These are phyloP conservation scores for Cryptotermes secundus DNA, from an alignment of 1,140 invertebrate species.

Conservation along the genomic window DNA sequence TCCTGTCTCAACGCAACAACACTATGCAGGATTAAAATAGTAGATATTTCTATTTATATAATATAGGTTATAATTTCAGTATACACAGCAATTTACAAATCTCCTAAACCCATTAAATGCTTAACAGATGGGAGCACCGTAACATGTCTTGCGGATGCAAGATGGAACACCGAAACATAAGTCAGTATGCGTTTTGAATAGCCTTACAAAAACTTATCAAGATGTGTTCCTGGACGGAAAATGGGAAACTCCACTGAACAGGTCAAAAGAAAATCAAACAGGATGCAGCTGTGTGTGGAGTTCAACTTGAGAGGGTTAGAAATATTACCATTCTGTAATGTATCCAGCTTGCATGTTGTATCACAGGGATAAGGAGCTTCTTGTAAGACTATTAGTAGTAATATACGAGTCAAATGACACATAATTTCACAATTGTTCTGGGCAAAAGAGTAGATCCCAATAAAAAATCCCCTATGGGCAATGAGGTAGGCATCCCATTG, in stretches of 20 bases:
- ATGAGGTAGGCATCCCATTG: too few species aligned
- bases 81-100: not conserved
- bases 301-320: not conserved
- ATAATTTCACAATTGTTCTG: too few species aligned
- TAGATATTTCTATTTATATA: not conserved
- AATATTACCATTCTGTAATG: not conserved
- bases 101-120: not conserved
- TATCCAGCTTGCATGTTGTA: not conserved
- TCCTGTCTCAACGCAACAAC: not conserved
- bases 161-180: not conserved
- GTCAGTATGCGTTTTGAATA: not conserved
- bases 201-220: not conserved
- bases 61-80: not conserved
- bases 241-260: not conserved
- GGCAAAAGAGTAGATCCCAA: too few species aligned
- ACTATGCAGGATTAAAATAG: not conserved
- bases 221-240: not conserved
- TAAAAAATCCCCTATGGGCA: too few species aligned
- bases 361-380: not conserved
- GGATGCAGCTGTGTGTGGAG: not conserved
- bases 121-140: conserved; percentile 9
- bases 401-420: too few species aligned
- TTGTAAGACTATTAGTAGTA: conserved; percentile 17
- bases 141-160: not conserved
- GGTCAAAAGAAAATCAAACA: not conserved